phyloP scores from a whole-genome alignment of 2,888 invertebrate genomes.

The Parthenolecanium corni region DNA sequence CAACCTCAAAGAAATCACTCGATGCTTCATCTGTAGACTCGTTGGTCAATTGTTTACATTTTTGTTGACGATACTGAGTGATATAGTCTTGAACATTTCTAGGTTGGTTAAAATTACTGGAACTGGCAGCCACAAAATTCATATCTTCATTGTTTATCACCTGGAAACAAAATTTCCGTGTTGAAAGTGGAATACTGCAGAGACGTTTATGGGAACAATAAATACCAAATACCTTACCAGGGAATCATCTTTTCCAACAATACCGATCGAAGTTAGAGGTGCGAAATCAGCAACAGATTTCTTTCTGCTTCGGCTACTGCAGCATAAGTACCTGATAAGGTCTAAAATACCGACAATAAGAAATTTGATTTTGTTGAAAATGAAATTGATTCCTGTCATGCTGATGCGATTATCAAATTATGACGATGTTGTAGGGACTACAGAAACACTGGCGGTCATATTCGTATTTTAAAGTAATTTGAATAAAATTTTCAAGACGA shows the following conservation, averaged over 20 bases:
- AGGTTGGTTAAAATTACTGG: not conserved
- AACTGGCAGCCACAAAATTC: not conserved
- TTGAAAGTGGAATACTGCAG: too few relatives aligned
- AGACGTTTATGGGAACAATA: too few relatives aligned
- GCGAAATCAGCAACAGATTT: slow-evolving; percentile 11
- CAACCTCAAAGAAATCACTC: slow-evolving; percentile 11
- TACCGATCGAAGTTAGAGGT: slow-evolving; percentile 12
- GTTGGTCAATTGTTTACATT: slow-evolving; percentile 3
- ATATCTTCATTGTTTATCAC: not conserved
- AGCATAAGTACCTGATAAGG: slow-evolving; percentile 8
- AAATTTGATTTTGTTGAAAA: slow-evolving; percentile 14
- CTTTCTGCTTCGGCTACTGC: not conserved
- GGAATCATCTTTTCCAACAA: not conserved
- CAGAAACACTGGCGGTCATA: too few relatives aligned
- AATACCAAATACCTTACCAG: too few relatives aligned
- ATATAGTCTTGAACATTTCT: slow-evolving; percentile 23
- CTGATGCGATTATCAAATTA: not conserved
- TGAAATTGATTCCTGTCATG: not conserved
- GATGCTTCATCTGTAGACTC: slow-evolving; percentile 7
- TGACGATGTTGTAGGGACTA: not conserved
- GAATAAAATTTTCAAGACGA: too few relatives aligned
- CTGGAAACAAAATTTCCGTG: not conserved
- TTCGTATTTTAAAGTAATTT: too few relatives aligned
- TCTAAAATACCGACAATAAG: slow-evolving; percentile 5
- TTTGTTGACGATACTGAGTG: slow-evolving; percentile 17